Conservation (phyloP, 2,113 vertebrate genomes). For the Pontoporia blainvillei region DNA sequence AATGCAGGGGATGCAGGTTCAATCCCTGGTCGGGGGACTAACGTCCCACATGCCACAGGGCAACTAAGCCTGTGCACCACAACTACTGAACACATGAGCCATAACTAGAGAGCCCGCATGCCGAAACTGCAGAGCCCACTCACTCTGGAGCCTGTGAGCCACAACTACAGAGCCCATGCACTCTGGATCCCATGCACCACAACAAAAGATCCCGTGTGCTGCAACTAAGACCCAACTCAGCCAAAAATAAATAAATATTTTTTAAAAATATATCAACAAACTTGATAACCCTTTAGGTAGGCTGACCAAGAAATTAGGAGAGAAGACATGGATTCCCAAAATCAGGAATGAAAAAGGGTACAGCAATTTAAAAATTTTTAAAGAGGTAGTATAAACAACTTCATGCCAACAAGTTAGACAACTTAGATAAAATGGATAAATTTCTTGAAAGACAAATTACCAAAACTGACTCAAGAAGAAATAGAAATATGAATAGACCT, state of each 20-base stretch:
- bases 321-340: background rate
- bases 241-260: too few relatives aligned
- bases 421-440: background rate
- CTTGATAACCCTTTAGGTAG: background rate
- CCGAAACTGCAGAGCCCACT: fast-evolving
- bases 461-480: slow-evolving; percentile 35
- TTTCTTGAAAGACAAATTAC: background rate
- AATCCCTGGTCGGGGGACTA: too few relatives aligned
- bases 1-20: too few relatives aligned
- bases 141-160: too few relatives aligned
- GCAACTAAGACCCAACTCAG: too few relatives aligned
- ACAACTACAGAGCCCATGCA: too few relatives aligned
- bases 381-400: background rate
- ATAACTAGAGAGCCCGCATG: too few relatives aligned
- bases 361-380: background rate
- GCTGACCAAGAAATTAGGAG: background rate
- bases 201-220: too few relatives aligned
- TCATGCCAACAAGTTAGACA: slow-evolving; percentile 6
- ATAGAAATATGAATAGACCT: slow-evolving; percentile 25
- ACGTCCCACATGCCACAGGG: too few relatives aligned
- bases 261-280: background rate
- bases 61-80: too few relatives aligned
- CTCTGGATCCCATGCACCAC: too few relatives aligned
- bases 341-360: background rate
- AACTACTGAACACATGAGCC: too few relatives aligned